phyloP scores from a whole-genome alignment of 2,888 invertebrate genomes.

The Camptogramma bilineatum region DNA sequence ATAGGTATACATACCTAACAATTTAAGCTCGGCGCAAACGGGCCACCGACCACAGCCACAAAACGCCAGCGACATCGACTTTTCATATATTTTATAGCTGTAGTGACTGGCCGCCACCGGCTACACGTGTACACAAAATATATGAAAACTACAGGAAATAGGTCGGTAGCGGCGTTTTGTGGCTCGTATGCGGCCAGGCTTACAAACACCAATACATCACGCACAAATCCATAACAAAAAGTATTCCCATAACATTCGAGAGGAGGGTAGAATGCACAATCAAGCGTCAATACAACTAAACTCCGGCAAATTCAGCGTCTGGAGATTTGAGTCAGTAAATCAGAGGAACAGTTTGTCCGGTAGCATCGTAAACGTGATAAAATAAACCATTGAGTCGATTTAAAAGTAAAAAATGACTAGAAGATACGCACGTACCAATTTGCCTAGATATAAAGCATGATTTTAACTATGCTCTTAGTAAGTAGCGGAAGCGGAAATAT shows the following conservation, averaged over 20 bases:
- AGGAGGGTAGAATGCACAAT: slow-evolving; percentile 19
- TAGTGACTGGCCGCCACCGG: too few relatives aligned
- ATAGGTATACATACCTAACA: too few relatives aligned
- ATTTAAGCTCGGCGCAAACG: too few relatives aligned
- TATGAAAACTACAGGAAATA: too few relatives aligned
- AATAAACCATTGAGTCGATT: slow-evolving; percentile 11
- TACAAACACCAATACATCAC: neutral
- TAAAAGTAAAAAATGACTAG: slow-evolving; percentile 16
- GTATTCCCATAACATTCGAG: neutral
- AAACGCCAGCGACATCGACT: too few relatives aligned
- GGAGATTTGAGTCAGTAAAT: slow-evolving; percentile 15
- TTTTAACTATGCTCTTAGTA: slow-evolving; percentile 9
- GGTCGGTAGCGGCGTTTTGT: too few relatives aligned
- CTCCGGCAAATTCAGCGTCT: slow-evolving; percentile 10
- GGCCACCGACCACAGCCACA: too few relatives aligned
- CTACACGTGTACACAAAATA: too few relatives aligned
- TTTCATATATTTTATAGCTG: too few relatives aligned
- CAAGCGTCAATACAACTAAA: slow-evolving; percentile 17
- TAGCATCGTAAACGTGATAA: slow-evolving; percentile 7
- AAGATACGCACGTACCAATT: slow-evolving; percentile 34
- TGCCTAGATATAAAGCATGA: slow-evolving; percentile 30
- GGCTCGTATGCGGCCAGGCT: too few relatives aligned
- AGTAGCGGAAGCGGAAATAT: neutral
- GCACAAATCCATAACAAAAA: neutral
- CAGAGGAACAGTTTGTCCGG: neutral